These are phyloP conservation scores for Cosmia pyralina DNA, from an alignment of 2,888 invertebrate genomes.

Conservation along the genomic window DNA sequence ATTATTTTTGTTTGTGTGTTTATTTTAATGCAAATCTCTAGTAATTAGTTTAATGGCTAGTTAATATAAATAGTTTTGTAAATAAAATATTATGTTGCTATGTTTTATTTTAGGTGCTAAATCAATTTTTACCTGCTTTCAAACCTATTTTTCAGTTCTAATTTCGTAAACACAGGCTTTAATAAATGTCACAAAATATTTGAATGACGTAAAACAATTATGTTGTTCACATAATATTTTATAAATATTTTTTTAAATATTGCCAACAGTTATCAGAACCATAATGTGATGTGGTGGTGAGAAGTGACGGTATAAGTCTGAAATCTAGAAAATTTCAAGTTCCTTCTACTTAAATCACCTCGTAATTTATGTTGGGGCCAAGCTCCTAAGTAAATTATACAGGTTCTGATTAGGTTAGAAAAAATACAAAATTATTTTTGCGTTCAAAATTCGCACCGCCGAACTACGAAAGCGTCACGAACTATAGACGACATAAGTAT, in stretches of 20 bases:
- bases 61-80: slow-evolving; percentile 83
- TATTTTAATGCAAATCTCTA: slow-evolving; percentile 81
- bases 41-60: slow-evolving; percentile 85
- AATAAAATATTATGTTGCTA: slow-evolving; percentile 85
- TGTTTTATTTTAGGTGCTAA: slow-evolving; percentile 88
- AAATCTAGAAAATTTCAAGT: slow-evolving; percentile 80
- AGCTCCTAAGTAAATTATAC: slow-evolving; percentile 89
- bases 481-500: slow-evolving; percentile 68
- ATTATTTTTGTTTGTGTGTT: slow-evolving; percentile 86
- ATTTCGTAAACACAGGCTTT: slow-evolving; percentile 74
- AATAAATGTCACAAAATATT: slow-evolving; percentile 81
- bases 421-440: slow-evolving; percentile 71
- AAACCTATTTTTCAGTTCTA: slow-evolving; percentile 62
- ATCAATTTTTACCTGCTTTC: slow-evolving; percentile 72
- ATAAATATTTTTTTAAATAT: slow-evolving; percentile 71
- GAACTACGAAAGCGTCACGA: slow-evolving; percentile 82
- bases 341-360: slow-evolving; percentile 90
- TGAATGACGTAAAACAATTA: slow-evolving; percentile 58
- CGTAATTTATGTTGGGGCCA: slow-evolving; percentile 88
- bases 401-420: slow-evolving; percentile 91
- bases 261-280: slow-evolving; percentile 89
- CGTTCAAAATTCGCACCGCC: slow-evolving; percentile 82
- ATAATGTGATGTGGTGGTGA: slow-evolving; percentile 82
- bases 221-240: slow-evolving; percentile 62
- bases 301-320: slow-evolving; percentile 84